These are phyloP conservation scores for Oceanodroma leucorhoa DNA, from an alignment of 2,797 vertebrate species.

Conservation along the genomic window DNA sequence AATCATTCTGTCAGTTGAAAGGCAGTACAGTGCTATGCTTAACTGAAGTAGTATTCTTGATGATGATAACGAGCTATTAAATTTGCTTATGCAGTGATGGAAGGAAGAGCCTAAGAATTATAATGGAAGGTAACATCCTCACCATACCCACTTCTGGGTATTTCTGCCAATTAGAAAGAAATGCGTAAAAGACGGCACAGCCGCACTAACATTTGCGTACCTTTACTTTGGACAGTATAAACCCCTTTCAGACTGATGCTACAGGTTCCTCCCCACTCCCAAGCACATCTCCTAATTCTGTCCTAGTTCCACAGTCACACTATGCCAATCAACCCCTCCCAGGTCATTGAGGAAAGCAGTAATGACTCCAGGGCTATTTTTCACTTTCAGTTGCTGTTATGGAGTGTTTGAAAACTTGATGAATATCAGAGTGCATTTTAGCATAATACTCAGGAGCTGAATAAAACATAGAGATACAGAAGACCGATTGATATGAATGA, in stretches of 20 bases:
- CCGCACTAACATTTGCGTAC: background rate
- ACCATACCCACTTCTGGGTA: background rate
- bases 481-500: conserved; percentile 63
- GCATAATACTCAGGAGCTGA: conserved; percentile 70
- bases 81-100: background rate
- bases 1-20: conserved; percentile 28
- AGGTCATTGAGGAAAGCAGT: conserved; percentile 47
- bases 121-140: background rate
- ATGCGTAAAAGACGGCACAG: background rate
- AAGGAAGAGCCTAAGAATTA: background rate
- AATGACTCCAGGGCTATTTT: conserved; percentile 33
- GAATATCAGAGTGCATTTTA: conserved; percentile 63
- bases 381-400: conserved; percentile 55
- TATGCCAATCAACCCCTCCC: background rate
- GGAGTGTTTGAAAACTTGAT: conserved; percentile 70
- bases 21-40: background rate
- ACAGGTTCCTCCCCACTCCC: background rate
- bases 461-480: conserved; percentile 68
- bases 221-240: background rate
- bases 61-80: conserved; percentile 4
- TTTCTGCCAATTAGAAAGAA: conserved; percentile 13
- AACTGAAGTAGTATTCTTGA: background rate
- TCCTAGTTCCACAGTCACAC: background rate
- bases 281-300: background rate
- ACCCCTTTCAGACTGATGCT: background rate